Conservation (phyloP, 1,140 invertebrate species). For the Frieseomelitta varia region DNA sequence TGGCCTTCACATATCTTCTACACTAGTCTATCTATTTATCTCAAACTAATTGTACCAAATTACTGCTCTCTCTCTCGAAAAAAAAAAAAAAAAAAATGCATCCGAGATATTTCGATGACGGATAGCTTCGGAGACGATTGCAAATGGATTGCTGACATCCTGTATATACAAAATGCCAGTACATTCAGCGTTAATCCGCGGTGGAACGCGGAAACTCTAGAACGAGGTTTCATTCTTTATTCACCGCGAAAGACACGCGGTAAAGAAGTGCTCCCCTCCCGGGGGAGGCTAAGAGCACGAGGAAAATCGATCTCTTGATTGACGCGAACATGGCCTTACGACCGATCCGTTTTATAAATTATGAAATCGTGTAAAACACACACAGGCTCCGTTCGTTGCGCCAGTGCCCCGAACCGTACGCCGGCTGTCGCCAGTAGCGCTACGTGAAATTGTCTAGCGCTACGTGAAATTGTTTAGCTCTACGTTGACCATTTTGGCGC, state of each 20-base stretch:
- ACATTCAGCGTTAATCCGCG: too few relatives aligned
- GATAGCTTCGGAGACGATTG: too few relatives aligned
- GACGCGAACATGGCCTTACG: neutral
- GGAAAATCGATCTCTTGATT: neutral
- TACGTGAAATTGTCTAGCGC: neutral
- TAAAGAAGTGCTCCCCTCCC: too few relatives aligned
- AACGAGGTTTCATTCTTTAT: neutral
- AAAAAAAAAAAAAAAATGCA: neutral
- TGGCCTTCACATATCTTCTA: too few relatives aligned
- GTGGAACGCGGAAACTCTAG: too few relatives aligned
- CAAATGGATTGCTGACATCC: too few relatives aligned
- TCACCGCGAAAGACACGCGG: neutral
- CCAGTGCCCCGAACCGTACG: constrained; percentile 66
- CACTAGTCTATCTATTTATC: too few relatives aligned
- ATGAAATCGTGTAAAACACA: constrained; percentile 11
- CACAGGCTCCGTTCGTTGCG: constrained; percentile 37
- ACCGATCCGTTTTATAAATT: constrained; percentile 3
- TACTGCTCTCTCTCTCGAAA: too few relatives aligned
- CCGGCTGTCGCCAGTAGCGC: constrained; percentile 54
- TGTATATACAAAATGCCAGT: too few relatives aligned
- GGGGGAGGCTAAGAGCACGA: neutral
- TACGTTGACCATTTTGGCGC: neutral
- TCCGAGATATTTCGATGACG: too few relatives aligned
- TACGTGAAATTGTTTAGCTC: neutral
- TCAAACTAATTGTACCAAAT: too few relatives aligned